Conservation (phyloP, 2,113 vertebrate species). For the Anolis carolinensis region DNA sequence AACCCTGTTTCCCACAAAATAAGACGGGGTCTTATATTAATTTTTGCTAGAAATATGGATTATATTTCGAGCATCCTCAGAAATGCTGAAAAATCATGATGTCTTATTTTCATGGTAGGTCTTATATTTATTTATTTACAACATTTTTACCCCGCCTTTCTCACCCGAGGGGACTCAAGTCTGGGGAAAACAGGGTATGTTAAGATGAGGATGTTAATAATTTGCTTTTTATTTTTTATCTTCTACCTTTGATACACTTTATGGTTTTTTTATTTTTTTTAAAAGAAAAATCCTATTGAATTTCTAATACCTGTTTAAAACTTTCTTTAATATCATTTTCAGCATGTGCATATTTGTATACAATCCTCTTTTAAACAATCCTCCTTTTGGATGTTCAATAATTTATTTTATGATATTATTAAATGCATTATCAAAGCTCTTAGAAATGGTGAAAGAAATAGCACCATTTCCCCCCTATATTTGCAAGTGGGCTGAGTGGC, state of each 20-base stretch:
- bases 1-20: too few species aligned
- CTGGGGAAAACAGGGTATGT: too few species aligned
- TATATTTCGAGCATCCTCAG: too few species aligned
- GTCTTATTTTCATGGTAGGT: too few species aligned
- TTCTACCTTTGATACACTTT: slow-evolving; percentile 40
- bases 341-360: neutral
- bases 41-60: too few species aligned
- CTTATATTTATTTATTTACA: too few species aligned
- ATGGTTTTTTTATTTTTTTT: too few species aligned
- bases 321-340: neutral
- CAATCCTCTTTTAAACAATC: slow-evolving; percentile 7
- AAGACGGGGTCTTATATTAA: too few species aligned
- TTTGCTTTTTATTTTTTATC: slow-evolving; percentile 58
- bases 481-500: slow-evolving; percentile 17
- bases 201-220: slow-evolving; percentile 45
- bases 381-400: slow-evolving; percentile 20
- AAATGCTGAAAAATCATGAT: too few species aligned
- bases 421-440: slow-evolving; percentile 57
- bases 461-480: slow-evolving; percentile 19
- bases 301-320: slow-evolving; percentile 7
- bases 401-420: slow-evolving; percentile 50
- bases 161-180: too few species aligned
- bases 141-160: too few species aligned
- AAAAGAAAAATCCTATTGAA: neutral
- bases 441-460: slow-evolving; percentile 46